Base-by-base conservation (phyloP, 2,888 invertebrate species). In the Eristalis intricaria region DNA sequence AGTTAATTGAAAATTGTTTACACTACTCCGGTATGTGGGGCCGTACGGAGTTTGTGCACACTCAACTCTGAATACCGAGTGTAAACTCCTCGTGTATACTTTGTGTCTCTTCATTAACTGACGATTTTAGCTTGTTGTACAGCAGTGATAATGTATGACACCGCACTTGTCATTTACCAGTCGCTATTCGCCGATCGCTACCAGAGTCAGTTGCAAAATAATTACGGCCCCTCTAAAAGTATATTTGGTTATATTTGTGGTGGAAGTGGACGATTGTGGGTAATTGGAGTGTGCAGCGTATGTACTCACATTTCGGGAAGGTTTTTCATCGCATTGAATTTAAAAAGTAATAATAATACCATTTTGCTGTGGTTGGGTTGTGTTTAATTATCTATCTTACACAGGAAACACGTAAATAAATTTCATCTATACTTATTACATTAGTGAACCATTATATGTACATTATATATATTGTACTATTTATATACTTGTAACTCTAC, bases 1-100 rank as follows among this genome's bases (percentile, higher is more conserved):
- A 71, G 68, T 75, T 75, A 81, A 81, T 81, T 83, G 71, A 83
- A 83, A 83, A 83, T 83, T 71, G 76, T 83, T 83, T 71, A 77
- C 76, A 83, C 66, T 38, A 71, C 71, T 83, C 35, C 56, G 66
- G n/a, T 38, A 71, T n/a, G n/a, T n/a, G 15, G n/a, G 15, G n/a
- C n/a, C n/a, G 15, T 43, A n/a, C 43, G 4, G 11, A 3, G 13
- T 40, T 11, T 43, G 15, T 43, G 43, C 15, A n/a, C 43, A 43
- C 43, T n/a, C 15, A 15, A 43, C 43, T 43, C 43, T n/a, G n/a
- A n/a, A 15, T n/a, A 43, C n/a, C n/a, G n/a, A 43, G n/a, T 43
- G 15, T n/a, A 15, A 43, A 43, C 43, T 43, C 4, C 26, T 23
- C 61, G 4, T 61, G 61, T 61, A 11, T 26, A 61, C 29, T 29